phyloP scores from a whole-genome alignment of 2,888 invertebrate genomes.

The Rhorus exstirpatorius region DNA sequence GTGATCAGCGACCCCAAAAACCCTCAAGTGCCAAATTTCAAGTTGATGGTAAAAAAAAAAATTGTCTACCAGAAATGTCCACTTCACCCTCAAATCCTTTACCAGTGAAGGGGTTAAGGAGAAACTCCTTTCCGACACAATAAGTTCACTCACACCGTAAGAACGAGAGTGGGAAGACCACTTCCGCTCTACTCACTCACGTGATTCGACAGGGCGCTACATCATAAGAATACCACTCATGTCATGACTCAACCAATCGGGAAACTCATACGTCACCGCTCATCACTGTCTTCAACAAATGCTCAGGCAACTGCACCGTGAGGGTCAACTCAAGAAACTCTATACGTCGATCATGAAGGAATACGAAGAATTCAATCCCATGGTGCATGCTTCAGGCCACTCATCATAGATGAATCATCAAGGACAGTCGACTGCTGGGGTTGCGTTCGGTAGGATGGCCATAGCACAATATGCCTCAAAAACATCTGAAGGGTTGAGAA shows the following conservation, averaged over 20 bases:
- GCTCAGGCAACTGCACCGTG: not conserved
- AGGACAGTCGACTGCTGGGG: not conserved
- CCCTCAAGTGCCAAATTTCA: no score
- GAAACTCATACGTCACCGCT: constrained; percentile 22
- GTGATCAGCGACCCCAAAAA: no score
- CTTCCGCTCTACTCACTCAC: constrained; percentile 23
- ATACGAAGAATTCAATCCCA: constrained; percentile 12
- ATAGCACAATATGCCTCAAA: constrained; percentile 34
- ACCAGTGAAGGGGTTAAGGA: no score
- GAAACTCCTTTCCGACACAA: not conserved
- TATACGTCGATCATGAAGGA: constrained; percentile 16
- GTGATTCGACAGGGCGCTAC: constrained; percentile 21
- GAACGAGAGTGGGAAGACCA: constrained; percentile 49
- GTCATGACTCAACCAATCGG: not conserved
- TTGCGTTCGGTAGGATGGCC: constrained; percentile 9
- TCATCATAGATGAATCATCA: constrained; percentile 2
- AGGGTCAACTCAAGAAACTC: not conserved
- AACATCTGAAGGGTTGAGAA: constrained; percentile 27
- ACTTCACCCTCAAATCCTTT: no score
- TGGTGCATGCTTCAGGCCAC: not conserved
- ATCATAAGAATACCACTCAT: constrained; percentile 29
- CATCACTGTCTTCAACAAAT: constrained; percentile 24
- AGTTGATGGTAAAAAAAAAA: no score
- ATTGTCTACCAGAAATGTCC: no score
- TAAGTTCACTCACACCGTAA: not conserved